Percentiles rank a stretch among this genome's conserved stretches.
phyloP scores from a whole-genome alignment of 2,888 invertebrate species.

The Drosophila lacicola region DNA sequence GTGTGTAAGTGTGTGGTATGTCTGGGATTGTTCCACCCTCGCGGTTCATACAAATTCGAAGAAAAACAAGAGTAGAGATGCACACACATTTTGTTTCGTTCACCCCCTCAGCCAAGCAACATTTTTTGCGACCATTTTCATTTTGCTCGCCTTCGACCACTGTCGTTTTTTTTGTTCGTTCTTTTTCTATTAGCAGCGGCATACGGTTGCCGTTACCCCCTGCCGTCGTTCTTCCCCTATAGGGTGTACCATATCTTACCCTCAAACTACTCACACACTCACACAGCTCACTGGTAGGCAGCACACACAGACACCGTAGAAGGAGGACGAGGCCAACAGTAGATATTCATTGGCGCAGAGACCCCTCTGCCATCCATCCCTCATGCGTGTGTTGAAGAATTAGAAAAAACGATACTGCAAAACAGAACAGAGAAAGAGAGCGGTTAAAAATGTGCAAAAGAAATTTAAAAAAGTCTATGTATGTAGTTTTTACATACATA shows the following conservation, averaged over 20 bases:
- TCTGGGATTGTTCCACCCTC: conserved; percentile 31
- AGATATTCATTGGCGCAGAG: conserved; percentile 52
- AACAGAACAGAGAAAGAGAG: conserved; percentile 22
- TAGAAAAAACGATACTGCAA: conserved; percentile 22
- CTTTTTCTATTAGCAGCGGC: conserved; percentile 17
- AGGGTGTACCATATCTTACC: conserved; percentile 34
- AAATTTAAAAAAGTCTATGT: conserved; percentile 22
- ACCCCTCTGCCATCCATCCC: conserved; percentile 18
- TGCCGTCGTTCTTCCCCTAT: conserved; percentile 3
- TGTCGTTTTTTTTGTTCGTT: conserved; percentile 27
- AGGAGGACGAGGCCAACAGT: conserved; percentile 22
- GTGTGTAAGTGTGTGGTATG: conserved; percentile 11
- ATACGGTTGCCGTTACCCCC: conserved; percentile 24
- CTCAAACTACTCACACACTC: conserved; percentile 20
- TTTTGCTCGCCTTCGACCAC: conserved; percentile 49
- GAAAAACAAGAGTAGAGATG: conserved; percentile 11
- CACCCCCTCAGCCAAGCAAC: conserved; percentile 35
- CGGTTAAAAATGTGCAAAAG: conserved; percentile 24
- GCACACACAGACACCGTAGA: conserved; percentile 13
- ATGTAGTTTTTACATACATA: background rate
- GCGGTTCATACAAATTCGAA: conserved; percentile 1
- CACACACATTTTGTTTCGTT: conserved; percentile 20
- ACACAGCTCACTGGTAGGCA: conserved; percentile 3
- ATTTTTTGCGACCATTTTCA: conserved; percentile 68
- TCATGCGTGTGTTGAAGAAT: conserved; percentile 20